Base-by-base conservation (phyloP, 1,140 invertebrate species). In the Drosophila pseudoobscura region DNA sequence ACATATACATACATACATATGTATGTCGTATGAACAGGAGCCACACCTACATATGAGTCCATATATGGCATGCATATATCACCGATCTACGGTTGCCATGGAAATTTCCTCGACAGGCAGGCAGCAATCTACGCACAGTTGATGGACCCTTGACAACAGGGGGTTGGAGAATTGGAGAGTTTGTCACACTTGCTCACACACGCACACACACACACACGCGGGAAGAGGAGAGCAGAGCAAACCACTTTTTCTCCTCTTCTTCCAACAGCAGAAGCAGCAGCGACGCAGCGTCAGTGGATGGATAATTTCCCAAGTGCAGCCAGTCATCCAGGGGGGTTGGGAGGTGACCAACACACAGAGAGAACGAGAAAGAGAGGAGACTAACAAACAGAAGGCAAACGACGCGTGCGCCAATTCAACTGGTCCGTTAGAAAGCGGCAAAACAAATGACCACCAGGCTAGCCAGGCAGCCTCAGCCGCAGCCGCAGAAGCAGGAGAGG, bases 341-440 rank as follows among this genome's bases (percentile, higher is more conserved):
- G 26, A 15, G 20, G 39, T 39, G 13, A 39, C 29, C 31, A 26
- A 45, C n/a, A 45, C n/a, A 44, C 5, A 31, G 17, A 59, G 39
- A 65, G 11, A 24, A n/a, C 6, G 3, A 20, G 17, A 22, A 31
- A 44, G 44, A 71, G 41, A 65, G 56, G 45, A 47, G 31, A 22
- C 41, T 17, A 39, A 54, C 43, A 63, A 61, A 56, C 54, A 15
- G 41, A 24, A 56, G 61, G 50, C 68, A 31, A 65, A 51, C 78
- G 66, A 80, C 78, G 80, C 82, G 69, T 85, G 82, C 82, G 82
- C 82, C 75, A 85, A 75, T 87, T 85, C 82, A 85, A 85, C 82
- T 87, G 75, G 82, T 85, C 80, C 75, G 82, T 87, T 85, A 85
- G 82, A 85, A 85, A 85, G 82, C 82, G 82, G 82, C 82, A 87